phyloP scores from a whole-genome alignment of 2,797 vertebrate species.

The Picus viridis region DNA sequence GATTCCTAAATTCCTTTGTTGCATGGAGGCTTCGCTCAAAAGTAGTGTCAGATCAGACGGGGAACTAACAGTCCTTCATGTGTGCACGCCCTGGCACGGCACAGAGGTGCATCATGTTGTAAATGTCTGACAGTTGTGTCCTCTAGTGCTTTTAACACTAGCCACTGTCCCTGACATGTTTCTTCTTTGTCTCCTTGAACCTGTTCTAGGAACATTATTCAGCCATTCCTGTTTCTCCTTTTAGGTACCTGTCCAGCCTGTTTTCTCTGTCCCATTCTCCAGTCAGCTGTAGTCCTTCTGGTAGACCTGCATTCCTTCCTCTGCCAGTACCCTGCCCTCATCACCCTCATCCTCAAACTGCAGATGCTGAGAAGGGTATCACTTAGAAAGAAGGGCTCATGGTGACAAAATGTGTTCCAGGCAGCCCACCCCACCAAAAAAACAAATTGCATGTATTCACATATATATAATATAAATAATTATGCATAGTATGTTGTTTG shows the following conservation, averaged over 20 bases:
- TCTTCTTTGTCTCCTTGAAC: not conserved
- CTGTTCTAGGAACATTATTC: not conserved
- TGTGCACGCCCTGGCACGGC: not conserved
- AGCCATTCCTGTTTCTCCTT: not conserved
- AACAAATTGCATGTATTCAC: not conserved
- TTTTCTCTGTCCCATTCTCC: not conserved
- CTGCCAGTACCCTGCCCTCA: not conserved
- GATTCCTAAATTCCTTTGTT: not conserved
- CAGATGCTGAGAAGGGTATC: not conserved
- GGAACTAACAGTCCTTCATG: not conserved
- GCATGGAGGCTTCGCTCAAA: not conserved
- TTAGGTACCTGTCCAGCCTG: not conserved
- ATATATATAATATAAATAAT: no score
- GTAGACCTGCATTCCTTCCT: not conserved
- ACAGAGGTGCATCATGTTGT: fast-evolving
- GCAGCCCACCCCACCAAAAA: not conserved
- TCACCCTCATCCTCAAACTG: not conserved
- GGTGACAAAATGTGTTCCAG: not conserved
- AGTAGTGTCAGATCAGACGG: not conserved
- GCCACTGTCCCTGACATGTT: not conserved
- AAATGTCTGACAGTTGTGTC: not conserved
- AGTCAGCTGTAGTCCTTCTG: not conserved
- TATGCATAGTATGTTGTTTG: no score
- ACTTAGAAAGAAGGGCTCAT: not conserved
- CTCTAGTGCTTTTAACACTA: not conserved